Evolutionary conservation across 2,888 invertebrate genomes (phyloP).

Genomic region (Callyntrura sp.): DNA sequence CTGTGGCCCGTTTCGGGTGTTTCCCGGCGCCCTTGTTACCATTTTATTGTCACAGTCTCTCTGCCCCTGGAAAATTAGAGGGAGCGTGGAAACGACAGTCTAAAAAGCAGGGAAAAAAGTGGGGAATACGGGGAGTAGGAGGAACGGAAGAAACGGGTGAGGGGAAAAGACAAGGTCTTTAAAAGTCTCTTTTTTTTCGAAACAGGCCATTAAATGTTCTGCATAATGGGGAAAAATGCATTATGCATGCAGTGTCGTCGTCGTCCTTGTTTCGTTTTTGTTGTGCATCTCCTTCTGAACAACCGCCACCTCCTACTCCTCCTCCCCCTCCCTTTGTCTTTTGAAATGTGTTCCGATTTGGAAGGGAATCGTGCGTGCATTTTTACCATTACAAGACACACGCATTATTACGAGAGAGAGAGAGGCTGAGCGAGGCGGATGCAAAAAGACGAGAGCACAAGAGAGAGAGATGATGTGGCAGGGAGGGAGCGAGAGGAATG

Average conservation of each 20-base stretch:
- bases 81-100: not conserved
- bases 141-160: not conserved
- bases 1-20: too few species aligned
- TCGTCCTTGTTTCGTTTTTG: slow-evolving; percentile 24
- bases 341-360: slow-evolving; percentile 11
- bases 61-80: not conserved
- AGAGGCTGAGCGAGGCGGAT: not conserved
- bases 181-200: not conserved
- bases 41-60: slow-evolving; percentile 26
- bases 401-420: not conserved
- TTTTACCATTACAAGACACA: not conserved
- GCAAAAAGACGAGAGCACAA: not conserved
- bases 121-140: slow-evolving; percentile 28
- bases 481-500: too few species aligned
- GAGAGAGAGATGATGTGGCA: not conserved
- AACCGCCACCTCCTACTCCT: slow-evolving; percentile 15
- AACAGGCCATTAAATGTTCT: not conserved
- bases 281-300: too few species aligned
- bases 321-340: not conserved
- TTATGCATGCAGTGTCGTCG: slow-evolving; percentile 40
- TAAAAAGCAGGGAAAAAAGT: too few species aligned
- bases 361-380: slow-evolving; percentile 2
- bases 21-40: too few species aligned
- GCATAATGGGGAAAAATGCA: not conserved
- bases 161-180: too few species aligned